Evolutionary conservation across 2,888 invertebrate species (phyloP), one percentile per base, ranked within the genome.

Genomic region (Mesopsocus fuscifrons): DNA sequence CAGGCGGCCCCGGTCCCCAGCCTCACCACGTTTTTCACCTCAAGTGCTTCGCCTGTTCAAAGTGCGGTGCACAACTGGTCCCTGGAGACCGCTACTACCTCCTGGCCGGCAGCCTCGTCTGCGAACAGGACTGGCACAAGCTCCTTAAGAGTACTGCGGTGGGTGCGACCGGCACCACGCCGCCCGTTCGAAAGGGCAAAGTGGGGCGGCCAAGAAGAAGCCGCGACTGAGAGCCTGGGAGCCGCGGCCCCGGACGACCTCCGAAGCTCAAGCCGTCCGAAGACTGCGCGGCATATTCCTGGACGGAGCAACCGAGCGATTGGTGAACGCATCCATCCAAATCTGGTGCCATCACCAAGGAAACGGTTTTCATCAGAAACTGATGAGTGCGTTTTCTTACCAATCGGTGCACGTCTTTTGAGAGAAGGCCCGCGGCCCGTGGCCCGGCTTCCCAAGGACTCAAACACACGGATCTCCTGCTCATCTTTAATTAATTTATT

Each of bases 91-190:
- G 85, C 68, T 91, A 85, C 68, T 84, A 87, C 65, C 76, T 91
- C 71, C 69, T 91, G 54, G 81, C 84, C 58, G 91, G 89, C 51
- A 79, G 78, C 58, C 72, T 89, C 59, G 81, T 91, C 50, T 92
- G 92, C 69, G 92, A 92, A 66, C 83, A 88, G 65, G 91, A 92
- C 68, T 91, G 87, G 79, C 84, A 88, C 65, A 89, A 89, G 66
- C 70, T 89, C 59, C 74, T 85, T 63, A 84, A 85, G 65, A 60
- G 53, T 59, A 49, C 71, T 51, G 67, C 68, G 52, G 74, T 77
- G 52, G 64, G 69, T 48, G 68, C 73, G 49, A 73, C 77, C 57
- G 59, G 60, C 11, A 59, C 62, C 13, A 59, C 60, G 41, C 73
- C 60, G 40, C 73, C 76, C 15, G 78, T 82, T 55, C 74, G 85